A percentile compares a stretch with the other conserved stretches of the same genome.
Evolutionary conservation across 2,113 vertebrate genomes (phyloP).

Genomic region (Alethe diademata): DNA sequence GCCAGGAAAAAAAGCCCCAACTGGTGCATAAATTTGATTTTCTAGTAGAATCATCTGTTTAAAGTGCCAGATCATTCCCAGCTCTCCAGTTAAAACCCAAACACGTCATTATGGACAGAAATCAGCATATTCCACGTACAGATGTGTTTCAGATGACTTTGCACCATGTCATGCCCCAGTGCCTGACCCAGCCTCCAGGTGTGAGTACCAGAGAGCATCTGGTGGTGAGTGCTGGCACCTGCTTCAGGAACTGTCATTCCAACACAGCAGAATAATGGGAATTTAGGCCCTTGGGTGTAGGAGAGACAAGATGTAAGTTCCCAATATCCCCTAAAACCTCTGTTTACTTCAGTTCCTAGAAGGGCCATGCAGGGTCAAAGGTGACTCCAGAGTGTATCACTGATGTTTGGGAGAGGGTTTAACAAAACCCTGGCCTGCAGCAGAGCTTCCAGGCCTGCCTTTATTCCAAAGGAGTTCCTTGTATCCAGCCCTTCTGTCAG

Average conservation of each 20-base stretch:
- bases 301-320: background rate
- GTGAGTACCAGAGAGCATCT: background rate
- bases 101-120: background rate
- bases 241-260: background rate
- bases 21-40: background rate
- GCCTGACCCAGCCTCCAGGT: background rate
- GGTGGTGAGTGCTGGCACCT: background rate
- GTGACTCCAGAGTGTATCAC: background rate
- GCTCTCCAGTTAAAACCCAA: background rate
- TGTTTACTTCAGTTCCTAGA: background rate
- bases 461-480: background rate
- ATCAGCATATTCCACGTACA: background rate
- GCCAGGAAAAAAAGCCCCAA: background rate
- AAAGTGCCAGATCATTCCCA: background rate
- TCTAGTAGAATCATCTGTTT: background rate
- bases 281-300: background rate
- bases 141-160: background rate
- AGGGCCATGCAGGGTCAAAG: background rate
- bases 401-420: background rate
- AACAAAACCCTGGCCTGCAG: background rate
- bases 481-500: background rate
- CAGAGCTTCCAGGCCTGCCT: background rate
- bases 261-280: background rate
- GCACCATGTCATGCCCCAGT: accelerated
- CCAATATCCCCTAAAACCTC: background rate